Base-by-base conservation (phyloP, 1,140 invertebrate species). In the Drosophila ambigua region DNA sequence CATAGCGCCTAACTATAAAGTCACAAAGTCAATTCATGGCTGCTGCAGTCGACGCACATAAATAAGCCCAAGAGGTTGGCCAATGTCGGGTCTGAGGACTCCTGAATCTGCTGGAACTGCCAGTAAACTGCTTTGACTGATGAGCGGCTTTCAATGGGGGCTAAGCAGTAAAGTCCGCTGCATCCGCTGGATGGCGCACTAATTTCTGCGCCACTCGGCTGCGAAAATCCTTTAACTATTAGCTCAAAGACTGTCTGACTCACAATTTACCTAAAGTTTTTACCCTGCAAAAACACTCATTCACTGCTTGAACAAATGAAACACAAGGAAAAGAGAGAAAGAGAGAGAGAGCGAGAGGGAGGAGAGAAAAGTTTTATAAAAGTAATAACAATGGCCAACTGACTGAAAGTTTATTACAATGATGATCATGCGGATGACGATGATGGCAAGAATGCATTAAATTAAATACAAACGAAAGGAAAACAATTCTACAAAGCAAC, bases 41-140 rank as follows among this genome's bases (percentile, higher is more conserved):
- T 52, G 44, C 72, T 87, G 82, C 75, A 88, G 75, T 44, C 59
- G 83, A 88, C 83, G 83, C 71, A 69, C 82, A 87, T 88, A 87
- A 87, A 87, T 88, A 88, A 87, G 83, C 68, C 66, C 44, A 28
- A 26, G n/a, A 48, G 62, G 46, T 66, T 65, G 68, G 63, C 61
- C 68, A 68, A 77, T 58, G 66, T 43, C 44, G 53, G 41, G 31
- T 0, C 31, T 35, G 9, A 35, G 35, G 35, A 39, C 35, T 39
- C 35, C 11, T 4, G 35, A 13, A 39, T 39, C 35, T 39, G 4
- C 35, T 39, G 35, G 11, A 52, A 41, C 39, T 39, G 20, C 48
- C 26, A 48, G 57, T 46, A 28, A 58, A 77, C 60, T 74, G 57
- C 66, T 46, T 67, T 84, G 81, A 80, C 57, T 77, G 77, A 83